Evolutionary conservation across 1,140 invertebrate genomes (phyloP), one percentile per base, ranked within the genome.

Genomic region (Drosophila chauvacae): DNA sequence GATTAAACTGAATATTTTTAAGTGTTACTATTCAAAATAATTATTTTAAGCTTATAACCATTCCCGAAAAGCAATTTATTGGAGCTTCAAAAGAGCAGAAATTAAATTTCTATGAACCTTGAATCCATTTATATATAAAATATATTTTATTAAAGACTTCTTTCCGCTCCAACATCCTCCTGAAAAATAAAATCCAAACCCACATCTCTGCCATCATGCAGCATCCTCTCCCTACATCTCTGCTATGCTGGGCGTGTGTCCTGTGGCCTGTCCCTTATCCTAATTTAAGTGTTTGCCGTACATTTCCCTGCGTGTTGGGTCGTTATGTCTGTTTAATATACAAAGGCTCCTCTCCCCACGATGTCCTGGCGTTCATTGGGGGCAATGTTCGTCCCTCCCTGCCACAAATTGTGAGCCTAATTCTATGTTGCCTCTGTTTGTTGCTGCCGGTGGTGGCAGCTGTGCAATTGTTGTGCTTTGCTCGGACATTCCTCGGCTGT

Each of bases 311-410:
- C 80, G 71, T 83, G 68, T 83, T 70, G 79, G 76, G 84, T 83
- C 84, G 85, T 87, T 88, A 77, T 84, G 80, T 77, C 84, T 83
- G 83, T 80, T 87, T 88, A 83, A 86, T 82, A 78, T 86, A 81
- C 68, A 68, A 66, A 65, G 60, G 59, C 60, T 35, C 56, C 50
- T 13, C 16, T 58, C 20, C 16, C 26, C 20, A 10, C 23, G 33
- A 20, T 33, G 7, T 75, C 51, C 75, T 64, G 80, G 53, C 75
- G 45, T 75, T 69, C 39, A 55, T 55, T 39, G 37, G 53, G 51
- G 56, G 73, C 81, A 33, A 80, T 68, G 66, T 44, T 50, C 9
- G 20, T 47, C 47, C 47, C 53, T 47, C 18, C 61, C 57, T 23
- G 44, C 76, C 68, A 55, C 75, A 80, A 79, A 80, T 72, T 81